Evolutionary conservation across 92 coral and sea anemone species (phyloP), one percentile per base, ranked within the genome.

Genomic region (Pocillopora grandis): DNA sequence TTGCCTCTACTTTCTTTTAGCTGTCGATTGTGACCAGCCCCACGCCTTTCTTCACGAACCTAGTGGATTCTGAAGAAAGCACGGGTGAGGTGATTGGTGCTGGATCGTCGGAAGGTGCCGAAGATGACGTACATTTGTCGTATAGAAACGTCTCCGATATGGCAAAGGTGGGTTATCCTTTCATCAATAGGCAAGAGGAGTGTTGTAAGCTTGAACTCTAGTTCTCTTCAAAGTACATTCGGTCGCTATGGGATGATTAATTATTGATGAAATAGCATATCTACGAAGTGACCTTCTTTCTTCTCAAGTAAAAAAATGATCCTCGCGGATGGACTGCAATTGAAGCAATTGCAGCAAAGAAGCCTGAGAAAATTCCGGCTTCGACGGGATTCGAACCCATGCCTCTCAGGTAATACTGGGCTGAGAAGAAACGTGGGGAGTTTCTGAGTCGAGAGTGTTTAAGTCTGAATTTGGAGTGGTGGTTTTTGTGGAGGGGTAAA

Each of bases 21-120:
- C 85, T 94, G 86, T 85, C 90, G 48, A 61, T 89, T n/a, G 93
- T 90, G 65, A 89, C 89, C 35, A 93, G 87, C 20, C 35, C 82
- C 66, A 94, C 93, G 15, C 95, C 98, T 33, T 94, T 97, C 97
- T 94, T 94, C 84, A 97, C 99, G 37, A 97, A 94, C 88, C 90
- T 97, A 82, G 92, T 97, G 64, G 98, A 97, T 82, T 87, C 85
- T 61, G 99, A 97, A 81, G 98, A 97, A 56, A 83, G 78, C 42
- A 66, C 92, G 10, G 87, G 90, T 61, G 97, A 89, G 71, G 97
- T 89, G 78, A 89, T 95, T 10, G 94, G 97, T 33, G 97, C 88
- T 19, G 96, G 94, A 20, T 90, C 98, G 12, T 92, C 93, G 10
- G 99, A 95, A 56, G 94, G 89, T 35, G 84, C 85, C 57, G 98